Conservation (phyloP, 2,113 vertebrate genomes). For the Strigops habroptila region DNA sequence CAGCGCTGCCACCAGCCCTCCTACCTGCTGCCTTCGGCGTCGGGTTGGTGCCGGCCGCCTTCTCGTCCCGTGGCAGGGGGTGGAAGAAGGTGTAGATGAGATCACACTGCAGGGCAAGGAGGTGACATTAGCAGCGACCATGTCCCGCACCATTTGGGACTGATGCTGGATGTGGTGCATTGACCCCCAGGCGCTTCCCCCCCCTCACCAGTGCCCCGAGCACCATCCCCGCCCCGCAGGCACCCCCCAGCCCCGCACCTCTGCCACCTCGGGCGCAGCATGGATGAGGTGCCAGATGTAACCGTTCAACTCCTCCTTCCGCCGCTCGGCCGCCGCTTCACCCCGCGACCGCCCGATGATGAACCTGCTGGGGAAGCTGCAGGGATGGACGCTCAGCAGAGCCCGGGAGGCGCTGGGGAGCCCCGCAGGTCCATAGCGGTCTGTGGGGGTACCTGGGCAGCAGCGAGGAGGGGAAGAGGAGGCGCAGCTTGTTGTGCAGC, state of each 20-base stretch:
- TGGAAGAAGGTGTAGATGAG: constrained; percentile 95
- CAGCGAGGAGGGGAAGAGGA: constrained; percentile 89
- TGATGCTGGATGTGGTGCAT: fast-evolving
- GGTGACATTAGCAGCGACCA: neutral
- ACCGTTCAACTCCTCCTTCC: constrained; percentile 89
- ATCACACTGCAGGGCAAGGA: constrained; percentile 79
- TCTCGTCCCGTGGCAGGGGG: constrained; percentile 86
- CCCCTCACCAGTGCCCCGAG: fast-evolving
- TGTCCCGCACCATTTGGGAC: fast-evolving
- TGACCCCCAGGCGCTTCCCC: fast-evolving
- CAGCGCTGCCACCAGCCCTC: neutral
- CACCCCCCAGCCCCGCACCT: constrained; percentile 71
- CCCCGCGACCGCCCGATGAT: constrained; percentile 89
- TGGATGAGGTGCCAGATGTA: constrained; percentile 95
- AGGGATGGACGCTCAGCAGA: neutral
- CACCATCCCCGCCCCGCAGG: neutral
- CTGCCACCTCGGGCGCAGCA: constrained; percentile 80
- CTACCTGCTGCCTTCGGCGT: constrained; percentile 82
- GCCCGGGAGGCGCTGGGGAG: fast-evolving
- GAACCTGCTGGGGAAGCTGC: constrained; percentile 93
- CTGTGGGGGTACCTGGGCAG: constrained; percentile 83
- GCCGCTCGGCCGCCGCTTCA: constrained; percentile 85
- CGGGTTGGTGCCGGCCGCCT: constrained; percentile 58
- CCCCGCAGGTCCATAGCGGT: fast-evolving
- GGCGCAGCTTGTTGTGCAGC: constrained; percentile 90